Conservation (phyloP, 2,113 vertebrate genomes). For the Calidris pygmaea region DNA sequence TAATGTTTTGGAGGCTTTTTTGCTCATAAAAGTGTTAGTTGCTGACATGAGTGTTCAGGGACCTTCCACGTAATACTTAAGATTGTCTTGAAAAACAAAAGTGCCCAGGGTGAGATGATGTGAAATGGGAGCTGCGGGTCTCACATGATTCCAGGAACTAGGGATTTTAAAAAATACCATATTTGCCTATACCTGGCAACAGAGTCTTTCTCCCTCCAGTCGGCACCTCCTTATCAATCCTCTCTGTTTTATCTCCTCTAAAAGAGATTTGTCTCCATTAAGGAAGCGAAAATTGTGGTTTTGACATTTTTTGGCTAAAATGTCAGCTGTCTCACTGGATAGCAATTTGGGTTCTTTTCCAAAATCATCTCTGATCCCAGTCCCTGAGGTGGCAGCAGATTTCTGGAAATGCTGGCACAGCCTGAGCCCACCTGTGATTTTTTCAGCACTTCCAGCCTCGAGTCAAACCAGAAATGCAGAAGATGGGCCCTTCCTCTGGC, state of each 20-base stretch:
- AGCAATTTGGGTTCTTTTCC: background rate
- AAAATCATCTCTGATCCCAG: background rate
- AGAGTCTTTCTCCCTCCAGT: background rate
- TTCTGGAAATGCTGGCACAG: background rate
- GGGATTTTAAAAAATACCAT: background rate
- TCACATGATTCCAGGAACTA: background rate
- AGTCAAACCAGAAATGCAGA: background rate
- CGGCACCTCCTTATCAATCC: fast-evolving
- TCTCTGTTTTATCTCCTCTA: background rate
- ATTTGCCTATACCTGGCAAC: background rate
- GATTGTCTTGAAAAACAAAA: background rate
- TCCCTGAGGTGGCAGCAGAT: background rate
- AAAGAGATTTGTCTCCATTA: background rate
- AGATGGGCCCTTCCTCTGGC: background rate
- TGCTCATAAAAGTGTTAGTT: background rate
- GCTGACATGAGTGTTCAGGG: background rate
- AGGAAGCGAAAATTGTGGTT: background rate
- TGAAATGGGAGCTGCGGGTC: background rate
- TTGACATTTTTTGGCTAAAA: background rate
- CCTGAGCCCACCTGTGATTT: background rate
- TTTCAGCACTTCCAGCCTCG: background rate
- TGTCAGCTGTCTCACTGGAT: background rate
- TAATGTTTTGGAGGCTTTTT: background rate
- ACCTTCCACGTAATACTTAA: background rate
- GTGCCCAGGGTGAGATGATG: background rate